These are phyloP conservation scores for Tetraodon nigroviridis DNA, from an alignment of 2,113 vertebrate genomes.

Conservation along the genomic window DNA sequence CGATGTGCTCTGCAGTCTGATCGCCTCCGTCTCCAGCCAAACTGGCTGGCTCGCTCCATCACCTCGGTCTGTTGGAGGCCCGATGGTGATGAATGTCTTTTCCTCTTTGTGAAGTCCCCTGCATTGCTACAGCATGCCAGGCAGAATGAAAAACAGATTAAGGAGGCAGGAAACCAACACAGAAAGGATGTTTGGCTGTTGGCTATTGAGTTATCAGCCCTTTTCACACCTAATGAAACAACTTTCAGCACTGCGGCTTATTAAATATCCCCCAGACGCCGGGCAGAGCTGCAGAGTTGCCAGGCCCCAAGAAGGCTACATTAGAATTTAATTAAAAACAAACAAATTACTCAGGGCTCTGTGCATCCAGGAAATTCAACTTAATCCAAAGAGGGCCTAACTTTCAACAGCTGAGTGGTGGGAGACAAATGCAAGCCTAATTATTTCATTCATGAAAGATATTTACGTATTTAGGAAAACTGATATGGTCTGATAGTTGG, in stretches of 20 bases:
- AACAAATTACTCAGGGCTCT: slow-evolving; percentile 68
- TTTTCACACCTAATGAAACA: slow-evolving; percentile 80
- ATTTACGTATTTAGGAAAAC: neutral
- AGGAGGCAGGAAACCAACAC: slow-evolving; percentile 67
- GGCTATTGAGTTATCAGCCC: slow-evolving; percentile 77
- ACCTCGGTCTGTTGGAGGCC: slow-evolving; percentile 63
- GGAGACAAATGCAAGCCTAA: neutral
- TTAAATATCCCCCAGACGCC: slow-evolving; percentile 71
- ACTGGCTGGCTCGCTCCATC: slow-evolving; percentile 58
- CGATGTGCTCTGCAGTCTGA: slow-evolving; percentile 50
- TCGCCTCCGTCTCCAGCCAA: slow-evolving; percentile 51
- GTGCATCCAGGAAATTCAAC: slow-evolving; percentile 61
- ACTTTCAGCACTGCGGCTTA: slow-evolving; percentile 74
- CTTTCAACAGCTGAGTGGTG: slow-evolving; percentile 45
- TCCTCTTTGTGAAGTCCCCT: slow-evolving; percentile 64
- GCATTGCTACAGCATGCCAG: slow-evolving; percentile 65
- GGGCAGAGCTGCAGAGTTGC: slow-evolving; percentile 63
- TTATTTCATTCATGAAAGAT: neutral
- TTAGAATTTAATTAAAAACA: slow-evolving; percentile 76
- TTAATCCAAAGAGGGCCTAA: slow-evolving; percentile 46
- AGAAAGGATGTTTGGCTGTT: slow-evolving; percentile 75
- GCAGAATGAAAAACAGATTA: slow-evolving; percentile 78
- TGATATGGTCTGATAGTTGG: no score
- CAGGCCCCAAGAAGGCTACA: slow-evolving; percentile 62
- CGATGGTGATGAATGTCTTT: slow-evolving; percentile 73